Conservation (phyloP, 2,888 invertebrate species). For the Spisula subtruncata region DNA sequence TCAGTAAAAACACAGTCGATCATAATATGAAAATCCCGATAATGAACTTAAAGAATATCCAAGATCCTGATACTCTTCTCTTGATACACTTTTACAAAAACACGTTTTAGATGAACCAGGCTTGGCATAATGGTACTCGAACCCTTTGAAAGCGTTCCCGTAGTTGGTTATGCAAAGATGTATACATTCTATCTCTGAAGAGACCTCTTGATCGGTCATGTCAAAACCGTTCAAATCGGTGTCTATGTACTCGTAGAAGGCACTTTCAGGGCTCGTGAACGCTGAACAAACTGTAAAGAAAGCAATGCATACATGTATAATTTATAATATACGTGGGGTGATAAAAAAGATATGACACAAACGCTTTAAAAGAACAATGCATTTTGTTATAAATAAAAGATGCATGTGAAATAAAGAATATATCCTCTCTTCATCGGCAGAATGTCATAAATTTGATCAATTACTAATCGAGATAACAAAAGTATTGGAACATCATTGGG, state of each 20-base stretch:
- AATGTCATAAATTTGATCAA: too few species aligned
- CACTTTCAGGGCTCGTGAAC: neutral
- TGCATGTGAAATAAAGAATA: too few species aligned
- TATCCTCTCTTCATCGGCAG: too few species aligned
- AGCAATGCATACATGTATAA: too few species aligned
- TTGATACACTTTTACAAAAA: neutral
- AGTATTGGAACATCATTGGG: too few species aligned
- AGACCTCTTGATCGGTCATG: neutral
- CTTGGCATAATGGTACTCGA: neutral
- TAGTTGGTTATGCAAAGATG: neutral
- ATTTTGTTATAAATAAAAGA: too few species aligned
- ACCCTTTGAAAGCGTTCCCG: neutral
- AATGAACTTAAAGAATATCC: neutral
- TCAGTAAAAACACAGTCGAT: neutral
- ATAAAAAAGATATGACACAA: too few species aligned
- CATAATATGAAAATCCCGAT: neutral
- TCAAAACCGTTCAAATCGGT: neutral
- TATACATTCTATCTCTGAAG: neutral
- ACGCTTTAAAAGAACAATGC: too few species aligned
- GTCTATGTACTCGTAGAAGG: neutral
- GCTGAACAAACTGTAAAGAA: neutral
- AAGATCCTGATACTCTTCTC: neutral
- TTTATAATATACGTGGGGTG: too few species aligned
- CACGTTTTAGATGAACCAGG: neutral
- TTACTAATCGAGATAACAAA: too few species aligned